A percentile compares a stretch with the other conserved stretches of the same genome.
These are phyloP conservation scores for Gymnorhina tibicen DNA, from an alignment of 2,113 vertebrate genomes.

Conservation along the genomic window DNA sequence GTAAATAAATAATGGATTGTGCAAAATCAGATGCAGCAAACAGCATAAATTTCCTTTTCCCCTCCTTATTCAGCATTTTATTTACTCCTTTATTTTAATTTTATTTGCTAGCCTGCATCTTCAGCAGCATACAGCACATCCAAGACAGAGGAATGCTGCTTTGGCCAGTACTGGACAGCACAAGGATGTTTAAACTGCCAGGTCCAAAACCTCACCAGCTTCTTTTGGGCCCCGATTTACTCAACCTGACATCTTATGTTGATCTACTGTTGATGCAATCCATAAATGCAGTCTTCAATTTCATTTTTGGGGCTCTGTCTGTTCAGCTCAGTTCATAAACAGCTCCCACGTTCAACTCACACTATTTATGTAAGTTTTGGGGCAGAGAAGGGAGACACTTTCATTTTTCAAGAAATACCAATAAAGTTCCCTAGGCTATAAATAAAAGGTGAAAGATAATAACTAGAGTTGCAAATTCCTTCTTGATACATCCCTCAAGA, in stretches of 20 bases:
- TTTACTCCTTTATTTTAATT: background rate
- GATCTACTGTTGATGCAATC: constrained; percentile 1
- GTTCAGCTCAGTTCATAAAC: background rate
- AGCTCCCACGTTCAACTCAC: constrained; percentile 1
- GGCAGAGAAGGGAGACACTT: background rate
- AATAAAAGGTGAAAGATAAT: background rate
- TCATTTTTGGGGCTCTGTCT: background rate
- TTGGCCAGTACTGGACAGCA: background rate
- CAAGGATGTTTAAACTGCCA: background rate
- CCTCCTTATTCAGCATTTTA: background rate
- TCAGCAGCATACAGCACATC: background rate
- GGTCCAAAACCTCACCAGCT: background rate
- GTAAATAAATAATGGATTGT: background rate
- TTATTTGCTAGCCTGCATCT: background rate
- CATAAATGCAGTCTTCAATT: constrained; percentile 47
- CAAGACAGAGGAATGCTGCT: background rate
- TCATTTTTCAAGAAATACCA: constrained; percentile 42
- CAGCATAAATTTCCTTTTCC: background rate
- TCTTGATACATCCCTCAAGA: constrained; percentile 12
- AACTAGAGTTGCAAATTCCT: constrained; percentile 14
- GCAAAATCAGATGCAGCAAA: background rate
- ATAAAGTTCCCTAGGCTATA: constrained; percentile 10
- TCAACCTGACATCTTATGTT: constrained; percentile 20
- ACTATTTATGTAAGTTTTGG: constrained; percentile 39
- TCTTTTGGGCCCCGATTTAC: background rate